phyloP scores from a whole-genome alignment of 2,888 invertebrate genomes.

The Hydrotaea cyrtoneurina region DNA sequence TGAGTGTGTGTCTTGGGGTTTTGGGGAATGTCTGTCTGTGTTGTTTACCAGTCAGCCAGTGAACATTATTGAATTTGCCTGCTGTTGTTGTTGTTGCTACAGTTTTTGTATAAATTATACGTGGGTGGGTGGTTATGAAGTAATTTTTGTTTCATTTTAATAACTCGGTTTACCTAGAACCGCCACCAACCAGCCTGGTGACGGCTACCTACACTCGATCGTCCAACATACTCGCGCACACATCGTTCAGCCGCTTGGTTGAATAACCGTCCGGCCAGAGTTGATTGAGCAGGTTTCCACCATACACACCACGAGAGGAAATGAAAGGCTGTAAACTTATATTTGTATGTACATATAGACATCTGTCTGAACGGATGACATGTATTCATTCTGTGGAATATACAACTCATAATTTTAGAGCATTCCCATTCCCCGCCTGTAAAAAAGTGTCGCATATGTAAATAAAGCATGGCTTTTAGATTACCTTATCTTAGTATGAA shows the following conservation, averaged over 20 bases:
- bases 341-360: not conserved
- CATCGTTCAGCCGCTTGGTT: slow-evolving; percentile 4
- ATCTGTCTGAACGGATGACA: slow-evolving; percentile 2
- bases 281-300: slow-evolving; percentile 19
- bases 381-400: slow-evolving; percentile 22
- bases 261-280: slow-evolving; percentile 17
- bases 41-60: not conserved
- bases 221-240: not conserved
- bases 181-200: not conserved
- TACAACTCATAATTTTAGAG: not conserved
- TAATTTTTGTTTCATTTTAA: slow-evolving; percentile 10
- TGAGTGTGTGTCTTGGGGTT: too few relatives aligned
- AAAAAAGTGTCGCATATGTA: not conserved
- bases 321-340: slow-evolving; percentile 14
- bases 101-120: slow-evolving; percentile 19
- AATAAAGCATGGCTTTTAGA: not conserved
- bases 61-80: not conserved
- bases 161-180: slow-evolving; percentile 36
- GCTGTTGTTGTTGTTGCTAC: slow-evolving; percentile 4
- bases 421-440: too few relatives aligned
- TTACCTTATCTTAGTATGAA: too few relatives aligned
- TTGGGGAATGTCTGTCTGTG: not conserved
- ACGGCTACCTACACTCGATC: slow-evolving; percentile 11
- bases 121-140: slow-evolving; percentile 56
- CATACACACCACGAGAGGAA: slow-evolving; percentile 27